Base-by-base conservation (phyloP, 2,888 invertebrate genomes). In the Hypsopygia costalis region DNA sequence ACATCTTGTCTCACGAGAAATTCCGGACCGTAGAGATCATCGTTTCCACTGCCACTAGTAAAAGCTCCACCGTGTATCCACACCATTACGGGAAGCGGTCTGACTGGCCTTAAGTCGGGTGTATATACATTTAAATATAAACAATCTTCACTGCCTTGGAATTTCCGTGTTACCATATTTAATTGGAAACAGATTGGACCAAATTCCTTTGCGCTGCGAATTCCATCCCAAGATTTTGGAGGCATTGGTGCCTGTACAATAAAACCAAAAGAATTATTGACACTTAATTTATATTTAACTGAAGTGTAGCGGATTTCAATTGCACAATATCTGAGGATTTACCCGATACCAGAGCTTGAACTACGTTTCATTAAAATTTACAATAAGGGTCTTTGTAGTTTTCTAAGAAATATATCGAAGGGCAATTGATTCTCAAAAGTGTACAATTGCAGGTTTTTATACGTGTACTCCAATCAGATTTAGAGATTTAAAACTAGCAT, bases 61-160 rank as follows among this genome's bases (percentile, higher is more conserved):
- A 65, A 69, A 0, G 54, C 69, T 1, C 69, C 68, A 0, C 68
- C 69, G 10, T 69, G 66, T 11, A 71, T 63, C 47, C 47, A 73
- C 21, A 74, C 48, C 69, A 77, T 74, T 9, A 77, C 74, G 0
- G 74, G 69, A 0, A 62, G 36, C 1, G 55, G 58, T 25, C 49
- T 28, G 0, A 28, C 9, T 1, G 72, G 63, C 4, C 48, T 55
- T 0, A 69, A 1, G 9, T 57, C 48, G 3, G 72, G 71, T 0
- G 74, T 56, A 40, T 77, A 77, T 0, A 79, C 61, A 37, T 79
- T 79, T 1, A 79, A 56, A 43, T 69, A 76, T 3, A 79, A 52
- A 36, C 77, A 77, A 45, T 79, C 76, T 51, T 78, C 79, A 34
- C 56, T 64, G 1, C 78, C 77, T 0, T 54, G 28, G 0, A 42